Evolutionary conservation across 2,888 invertebrate species (phyloP).

Genomic region (Metopia argyrocephala): DNA sequence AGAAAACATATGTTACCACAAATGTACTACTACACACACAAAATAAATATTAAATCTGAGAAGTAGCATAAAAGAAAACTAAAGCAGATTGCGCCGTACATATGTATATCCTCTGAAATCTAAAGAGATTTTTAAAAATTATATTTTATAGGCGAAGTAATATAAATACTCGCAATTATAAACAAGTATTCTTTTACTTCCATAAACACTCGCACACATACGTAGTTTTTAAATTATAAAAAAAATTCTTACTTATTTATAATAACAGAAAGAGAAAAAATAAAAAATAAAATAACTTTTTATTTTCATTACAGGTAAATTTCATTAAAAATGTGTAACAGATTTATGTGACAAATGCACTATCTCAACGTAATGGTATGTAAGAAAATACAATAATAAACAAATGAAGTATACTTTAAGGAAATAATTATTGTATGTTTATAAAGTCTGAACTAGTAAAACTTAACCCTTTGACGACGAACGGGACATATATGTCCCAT

Average conservation of each 20-base stretch:
- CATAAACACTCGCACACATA: too few relatives aligned
- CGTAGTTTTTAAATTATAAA: neutral
- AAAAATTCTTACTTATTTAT: too few relatives aligned
- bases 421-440: neutral
- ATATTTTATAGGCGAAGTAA: neutral
- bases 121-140: slow-evolving; percentile 9
- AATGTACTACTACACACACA: neutral
- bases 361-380: slow-evolving; percentile 16
- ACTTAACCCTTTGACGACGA: too few relatives aligned
- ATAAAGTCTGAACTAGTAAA: neutral
- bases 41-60: too few relatives aligned
- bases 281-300: slow-evolving; percentile 44
- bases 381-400: neutral
- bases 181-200: too few relatives aligned
- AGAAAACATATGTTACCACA: slow-evolving; percentile 20
- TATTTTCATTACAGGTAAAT: slow-evolving; percentile 56
- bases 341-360: neutral
- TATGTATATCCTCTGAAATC: neutral
- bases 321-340: neutral
- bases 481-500: too few relatives aligned
- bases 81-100: neutral
- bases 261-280: slow-evolving; percentile 6
- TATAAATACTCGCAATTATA: too few relatives aligned
- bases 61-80: neutral
- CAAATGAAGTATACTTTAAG: neutral